Percentiles rank a stretch among this genome's conserved stretches.
Evolutionary conservation across 92 coral and sea anemone species (phyloP).

Genomic region (Phenganax subtilis): DNA sequence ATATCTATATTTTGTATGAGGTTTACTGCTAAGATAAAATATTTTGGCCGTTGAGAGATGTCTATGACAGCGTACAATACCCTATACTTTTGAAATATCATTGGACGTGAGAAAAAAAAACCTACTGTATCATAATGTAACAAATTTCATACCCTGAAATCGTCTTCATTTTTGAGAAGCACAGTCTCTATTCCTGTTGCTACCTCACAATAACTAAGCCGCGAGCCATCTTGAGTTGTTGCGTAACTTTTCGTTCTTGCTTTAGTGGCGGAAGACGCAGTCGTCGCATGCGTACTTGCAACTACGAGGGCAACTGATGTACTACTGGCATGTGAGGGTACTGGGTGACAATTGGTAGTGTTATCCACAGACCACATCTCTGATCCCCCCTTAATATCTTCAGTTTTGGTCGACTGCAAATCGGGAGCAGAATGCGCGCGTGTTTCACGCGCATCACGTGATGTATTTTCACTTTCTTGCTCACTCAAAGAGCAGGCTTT

Average conservation of each 20-base stretch:
- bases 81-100: too few relatives aligned
- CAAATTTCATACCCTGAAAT: not conserved
- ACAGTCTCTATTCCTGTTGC: constrained; percentile 36
- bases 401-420: constrained; percentile 41
- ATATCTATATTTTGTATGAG: too few relatives aligned
- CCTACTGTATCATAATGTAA: too few relatives aligned
- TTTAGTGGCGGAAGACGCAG: constrained; percentile 14
- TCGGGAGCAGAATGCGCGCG: constrained; percentile 49
- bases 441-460: constrained; percentile 26
- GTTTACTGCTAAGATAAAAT: too few relatives aligned
- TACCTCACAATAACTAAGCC: constrained; percentile 40
- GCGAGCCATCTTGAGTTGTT: constrained; percentile 29
- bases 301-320: constrained; percentile 5
- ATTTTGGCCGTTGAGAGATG: too few relatives aligned
- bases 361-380: constrained; percentile 38
- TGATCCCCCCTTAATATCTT: constrained; percentile 29
- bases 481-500: constrained; percentile 52
- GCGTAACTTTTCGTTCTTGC: constrained; percentile 36
- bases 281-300: constrained; percentile 18
- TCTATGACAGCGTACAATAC: too few relatives aligned
- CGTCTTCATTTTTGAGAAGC: constrained; percentile 16
- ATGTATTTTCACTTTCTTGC: constrained; percentile 17
- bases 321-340: constrained; percentile 23
- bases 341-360: constrained; percentile 21
- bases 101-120: too few relatives aligned